Conservation (phyloP, 2,888 invertebrate genomes). For the Catocala sponsa region DNA sequence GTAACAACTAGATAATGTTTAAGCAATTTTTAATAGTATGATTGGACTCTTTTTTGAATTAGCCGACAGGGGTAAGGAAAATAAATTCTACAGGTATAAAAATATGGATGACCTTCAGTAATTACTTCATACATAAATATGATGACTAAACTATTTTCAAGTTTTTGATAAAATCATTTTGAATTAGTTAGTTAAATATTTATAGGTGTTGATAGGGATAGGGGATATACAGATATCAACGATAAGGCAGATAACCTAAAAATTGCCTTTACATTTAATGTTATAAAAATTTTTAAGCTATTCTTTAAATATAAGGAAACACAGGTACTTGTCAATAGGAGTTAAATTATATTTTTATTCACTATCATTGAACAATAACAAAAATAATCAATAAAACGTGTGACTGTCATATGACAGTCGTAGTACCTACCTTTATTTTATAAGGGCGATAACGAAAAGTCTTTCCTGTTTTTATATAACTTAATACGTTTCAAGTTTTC, state of each 20-base stretch:
- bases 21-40: too few species aligned
- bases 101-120: too few species aligned
- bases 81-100: too few species aligned
- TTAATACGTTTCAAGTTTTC: background rate
- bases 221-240: background rate
- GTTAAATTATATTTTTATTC: conserved; percentile 18
- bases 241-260: conserved; percentile 61
- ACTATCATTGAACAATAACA: conserved; percentile 34
- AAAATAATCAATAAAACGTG: conserved; percentile 62
- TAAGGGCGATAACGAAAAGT: background rate
- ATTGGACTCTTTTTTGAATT: too few species aligned
- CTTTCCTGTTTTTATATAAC: background rate
- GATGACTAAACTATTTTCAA: too few species aligned
- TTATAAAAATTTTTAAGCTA: background rate
- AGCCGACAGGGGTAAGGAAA: too few species aligned
- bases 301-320: background rate
- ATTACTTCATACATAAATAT: too few species aligned
- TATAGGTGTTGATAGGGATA: too few species aligned
- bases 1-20: too few species aligned
- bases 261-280: conserved; percentile 34
- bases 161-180: too few species aligned
- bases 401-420: conserved; percentile 40
- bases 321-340: conserved; percentile 4
- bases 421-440: background rate
- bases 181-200: too few species aligned